Percentiles rank a stretch among this genome's conserved stretches.
These are phyloP conservation scores for Erythrolamprus reginae DNA, from an alignment of 2,113 vertebrate genomes.

Conservation along the genomic window DNA sequence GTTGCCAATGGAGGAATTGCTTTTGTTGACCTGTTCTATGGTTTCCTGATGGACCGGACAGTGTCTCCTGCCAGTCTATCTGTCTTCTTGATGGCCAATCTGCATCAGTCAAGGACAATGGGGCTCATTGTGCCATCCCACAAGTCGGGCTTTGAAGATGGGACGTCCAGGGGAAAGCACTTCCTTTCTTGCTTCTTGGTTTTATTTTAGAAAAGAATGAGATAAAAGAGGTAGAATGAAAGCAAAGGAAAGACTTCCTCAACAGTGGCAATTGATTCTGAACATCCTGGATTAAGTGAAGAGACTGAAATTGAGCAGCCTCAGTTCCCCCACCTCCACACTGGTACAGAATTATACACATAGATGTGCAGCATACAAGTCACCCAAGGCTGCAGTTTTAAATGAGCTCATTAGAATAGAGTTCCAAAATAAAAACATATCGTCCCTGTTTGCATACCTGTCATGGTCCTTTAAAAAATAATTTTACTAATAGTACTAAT, in stretches of 20 bases:
- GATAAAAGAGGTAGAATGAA: not conserved
- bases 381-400: not conserved
- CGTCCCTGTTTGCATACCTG: not conserved
- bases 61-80: constrained; percentile 29
- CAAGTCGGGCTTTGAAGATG: constrained; percentile 46
- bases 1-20: constrained; percentile 34
- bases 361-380: not conserved
- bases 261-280: rapidly evolving
- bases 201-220: constrained; percentile 24
- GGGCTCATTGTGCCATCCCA: constrained; percentile 60
- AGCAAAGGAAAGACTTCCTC: not conserved
- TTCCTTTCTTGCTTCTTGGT: constrained; percentile 25
- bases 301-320: not conserved
- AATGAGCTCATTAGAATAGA: not conserved
- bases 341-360: not conserved
- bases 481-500: too few species aligned
- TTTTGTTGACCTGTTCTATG: constrained; percentile 42
- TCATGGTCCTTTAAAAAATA: not conserved
- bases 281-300: rapidly evolving
- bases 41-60: constrained; percentile 34
- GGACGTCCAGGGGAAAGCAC: constrained; percentile 22
- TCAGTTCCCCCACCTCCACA: not conserved
- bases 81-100: constrained; percentile 29
- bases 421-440: not conserved
- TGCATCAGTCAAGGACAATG: constrained; percentile 61